phyloP scores from a whole-genome alignment of 2,888 invertebrate genomes.

The Torymus auratus region DNA sequence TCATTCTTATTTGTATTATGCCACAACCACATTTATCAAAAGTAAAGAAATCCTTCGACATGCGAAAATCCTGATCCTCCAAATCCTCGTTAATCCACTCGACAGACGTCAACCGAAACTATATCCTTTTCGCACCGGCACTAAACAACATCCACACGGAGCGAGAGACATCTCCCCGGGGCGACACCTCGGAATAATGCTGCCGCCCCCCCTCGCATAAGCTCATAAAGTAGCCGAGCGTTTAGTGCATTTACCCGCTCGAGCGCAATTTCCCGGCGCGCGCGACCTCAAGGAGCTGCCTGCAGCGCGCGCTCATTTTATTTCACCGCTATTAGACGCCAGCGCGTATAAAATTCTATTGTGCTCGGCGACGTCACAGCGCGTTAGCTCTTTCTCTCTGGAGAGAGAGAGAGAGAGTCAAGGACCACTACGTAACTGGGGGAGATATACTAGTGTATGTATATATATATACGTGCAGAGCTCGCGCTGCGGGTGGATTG shows the following conservation, averaged over 20 bases:
- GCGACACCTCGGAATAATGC: background rate
- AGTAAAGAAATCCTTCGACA: too few species aligned
- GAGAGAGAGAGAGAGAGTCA: conserved; percentile 3
- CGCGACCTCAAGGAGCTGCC: background rate
- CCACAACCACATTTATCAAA: too few species aligned
- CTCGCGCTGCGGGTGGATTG: conserved; percentile 52
- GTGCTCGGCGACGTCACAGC: conserved; percentile 33
- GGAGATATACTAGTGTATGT: background rate
- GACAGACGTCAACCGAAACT: too few species aligned
- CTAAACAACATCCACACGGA: too few species aligned
- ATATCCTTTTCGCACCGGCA: too few species aligned
- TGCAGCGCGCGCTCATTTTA: conserved; percentile 9
- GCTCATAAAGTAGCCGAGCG: conserved; percentile 21
- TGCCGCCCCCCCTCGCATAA: background rate
- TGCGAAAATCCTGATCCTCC: too few species aligned
- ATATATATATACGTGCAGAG: background rate
- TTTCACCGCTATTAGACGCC: conserved; percentile 35
- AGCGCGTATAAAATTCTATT: conserved; percentile 46
- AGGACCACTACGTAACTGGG: conserved; percentile 42
- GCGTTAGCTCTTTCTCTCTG: conserved; percentile 26
- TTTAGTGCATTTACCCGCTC: conserved; percentile 25
- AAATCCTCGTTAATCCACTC: too few species aligned
- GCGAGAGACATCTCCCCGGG: background rate
- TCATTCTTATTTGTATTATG: too few species aligned
- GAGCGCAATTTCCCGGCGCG: conserved; percentile 30